Evolutionary conservation across 2,888 invertebrate genomes (phyloP).

Genomic region (Balanococcus diminutus): DNA sequence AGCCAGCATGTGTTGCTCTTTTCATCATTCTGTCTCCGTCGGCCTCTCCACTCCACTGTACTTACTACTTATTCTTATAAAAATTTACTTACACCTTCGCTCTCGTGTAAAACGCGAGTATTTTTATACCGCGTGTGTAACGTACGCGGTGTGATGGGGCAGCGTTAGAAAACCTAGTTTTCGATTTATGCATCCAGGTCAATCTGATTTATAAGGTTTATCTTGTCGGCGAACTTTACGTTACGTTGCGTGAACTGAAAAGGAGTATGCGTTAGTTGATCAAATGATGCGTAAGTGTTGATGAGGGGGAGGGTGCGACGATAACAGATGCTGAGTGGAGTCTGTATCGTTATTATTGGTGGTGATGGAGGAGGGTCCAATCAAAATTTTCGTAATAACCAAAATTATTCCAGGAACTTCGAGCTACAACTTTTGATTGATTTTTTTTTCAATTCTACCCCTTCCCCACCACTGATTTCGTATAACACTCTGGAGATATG

Average conservation of each 20-base stretch:
- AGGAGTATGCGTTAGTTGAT: not conserved
- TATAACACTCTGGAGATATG: no score
- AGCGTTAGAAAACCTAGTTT: not conserved
- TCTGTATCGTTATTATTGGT: no score
- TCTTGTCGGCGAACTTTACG: not conserved
- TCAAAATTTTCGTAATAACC: no score
- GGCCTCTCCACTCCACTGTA: not conserved
- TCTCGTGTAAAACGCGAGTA: not conserved
- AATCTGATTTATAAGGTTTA: not conserved
- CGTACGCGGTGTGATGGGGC: not conserved
- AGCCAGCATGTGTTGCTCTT: not conserved
- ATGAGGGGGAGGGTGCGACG: no score
- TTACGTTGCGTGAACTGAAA: not conserved
- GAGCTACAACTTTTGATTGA: no score
- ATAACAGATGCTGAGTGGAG: no score
- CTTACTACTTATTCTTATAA: not conserved
- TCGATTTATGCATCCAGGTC: not conserved
- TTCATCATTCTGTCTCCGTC: not conserved
- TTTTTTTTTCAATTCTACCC: no score
- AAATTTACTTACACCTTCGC: not conserved
- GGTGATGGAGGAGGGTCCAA: not conserved
- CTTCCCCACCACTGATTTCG: no score
- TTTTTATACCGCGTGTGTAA: not conserved
- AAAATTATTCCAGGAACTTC: no score
- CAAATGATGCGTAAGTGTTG: no score